These are phyloP conservation scores for Colletes gigas DNA, from an alignment of 1,140 invertebrate species.

Conservation along the genomic window DNA sequence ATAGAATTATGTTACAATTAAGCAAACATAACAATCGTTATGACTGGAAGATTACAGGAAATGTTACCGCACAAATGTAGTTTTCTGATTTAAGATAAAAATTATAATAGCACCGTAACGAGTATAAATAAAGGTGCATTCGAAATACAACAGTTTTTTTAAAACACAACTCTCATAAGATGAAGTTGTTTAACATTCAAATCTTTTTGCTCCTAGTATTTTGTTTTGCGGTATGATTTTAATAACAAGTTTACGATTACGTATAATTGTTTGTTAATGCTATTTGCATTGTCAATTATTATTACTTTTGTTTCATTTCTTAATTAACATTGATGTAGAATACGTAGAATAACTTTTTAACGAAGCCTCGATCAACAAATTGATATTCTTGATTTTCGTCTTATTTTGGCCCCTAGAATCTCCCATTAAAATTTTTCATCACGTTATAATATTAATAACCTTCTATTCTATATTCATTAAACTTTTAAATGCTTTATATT, in stretches of 20 bases:
- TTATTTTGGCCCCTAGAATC: too few species aligned
- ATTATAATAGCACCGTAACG: conserved; percentile 21
- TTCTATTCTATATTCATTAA: background rate
- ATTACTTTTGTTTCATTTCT: background rate
- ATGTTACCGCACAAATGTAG: conserved; percentile 3
- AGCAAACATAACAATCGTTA: background rate
- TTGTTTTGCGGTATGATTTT: conserved; percentile 39
- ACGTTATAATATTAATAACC: too few species aligned
- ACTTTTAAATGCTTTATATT: background rate
- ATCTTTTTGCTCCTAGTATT: conserved; percentile 19
- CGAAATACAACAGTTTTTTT: background rate
- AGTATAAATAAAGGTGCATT: conserved; percentile 36
- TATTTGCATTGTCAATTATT: background rate
- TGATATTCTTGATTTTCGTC: too few species aligned
- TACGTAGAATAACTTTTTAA: background rate
- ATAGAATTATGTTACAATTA: background rate
- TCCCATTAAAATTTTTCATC: too few species aligned
- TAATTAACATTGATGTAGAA: background rate
- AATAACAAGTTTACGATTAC: background rate
- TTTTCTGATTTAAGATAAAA: conserved; percentile 48
- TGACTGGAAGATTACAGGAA: conserved; percentile 49
- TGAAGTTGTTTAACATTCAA: conserved; percentile 33
- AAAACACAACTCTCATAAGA: conserved; percentile 2
- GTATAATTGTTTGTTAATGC: too few species aligned
- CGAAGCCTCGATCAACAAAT: too few species aligned